Conservation (phyloP, 2,888 invertebrate genomes). For the Drosophila helvetica region DNA sequence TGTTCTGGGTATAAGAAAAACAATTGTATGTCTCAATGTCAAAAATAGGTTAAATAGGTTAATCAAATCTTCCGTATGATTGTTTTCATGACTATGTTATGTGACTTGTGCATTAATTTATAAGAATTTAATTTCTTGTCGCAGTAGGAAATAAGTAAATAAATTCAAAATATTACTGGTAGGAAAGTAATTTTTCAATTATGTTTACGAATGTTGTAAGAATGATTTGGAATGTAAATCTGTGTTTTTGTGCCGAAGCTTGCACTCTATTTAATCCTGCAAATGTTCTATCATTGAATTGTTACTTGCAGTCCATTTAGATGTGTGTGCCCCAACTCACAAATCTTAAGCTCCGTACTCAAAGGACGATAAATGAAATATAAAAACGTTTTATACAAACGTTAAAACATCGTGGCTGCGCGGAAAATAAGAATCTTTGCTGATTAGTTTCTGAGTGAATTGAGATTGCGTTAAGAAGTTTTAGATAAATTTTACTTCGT, state of each 20-base stretch:
- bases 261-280: not conserved
- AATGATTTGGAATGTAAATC: slow-evolving; percentile 6
- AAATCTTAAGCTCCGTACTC: slow-evolving; percentile 2
- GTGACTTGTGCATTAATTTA: too few relatives aligned
- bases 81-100: too few relatives aligned
- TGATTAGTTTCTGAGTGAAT: slow-evolving; percentile 55
- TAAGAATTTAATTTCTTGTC: too few relatives aligned
- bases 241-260: slow-evolving; percentile 2
- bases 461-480: slow-evolving; percentile 38
- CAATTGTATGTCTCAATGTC: too few relatives aligned
- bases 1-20: too few relatives aligned
- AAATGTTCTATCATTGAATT: slow-evolving; percentile 10
- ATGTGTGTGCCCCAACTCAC: slow-evolving; percentile 33
- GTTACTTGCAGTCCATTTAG: slow-evolving; percentile 24
- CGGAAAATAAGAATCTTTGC: slow-evolving; percentile 61
- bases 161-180: not conserved
- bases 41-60: too few relatives aligned
- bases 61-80: too few relatives aligned
- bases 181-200: not conserved
- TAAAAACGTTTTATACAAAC: slow-evolving; percentile 24
- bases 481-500: slow-evolving; percentile 1
- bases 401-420: slow-evolving; percentile 56
- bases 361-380: slow-evolving; percentile 2
- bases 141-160: too few relatives aligned
- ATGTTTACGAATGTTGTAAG: not conserved